These are phyloP conservation scores for Endomychus coccineus DNA, from an alignment of 2,888 invertebrate genomes.

Conservation along the genomic window DNA sequence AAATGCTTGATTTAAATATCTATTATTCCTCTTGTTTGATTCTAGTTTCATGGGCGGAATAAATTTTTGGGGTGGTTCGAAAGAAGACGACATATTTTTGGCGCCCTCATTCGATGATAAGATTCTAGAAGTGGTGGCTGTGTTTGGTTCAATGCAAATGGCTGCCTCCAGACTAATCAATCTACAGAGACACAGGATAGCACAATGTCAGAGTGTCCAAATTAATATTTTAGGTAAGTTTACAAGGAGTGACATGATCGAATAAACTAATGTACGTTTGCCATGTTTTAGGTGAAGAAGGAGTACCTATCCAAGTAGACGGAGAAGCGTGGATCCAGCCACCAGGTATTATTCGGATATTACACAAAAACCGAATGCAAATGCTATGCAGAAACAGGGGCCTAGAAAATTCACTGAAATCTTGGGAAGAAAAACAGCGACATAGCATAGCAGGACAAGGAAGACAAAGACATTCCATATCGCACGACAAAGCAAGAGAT, in stretches of 20 bases:
- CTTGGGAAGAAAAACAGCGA: constrained; percentile 79
- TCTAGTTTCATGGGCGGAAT: constrained; percentile 95
- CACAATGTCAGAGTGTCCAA: constrained; percentile 92
- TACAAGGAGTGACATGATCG: neutral
- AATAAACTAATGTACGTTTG: constrained; percentile 1
- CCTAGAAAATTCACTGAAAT: constrained; percentile 80
- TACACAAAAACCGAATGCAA: constrained; percentile 95
- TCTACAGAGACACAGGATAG: constrained; percentile 93
- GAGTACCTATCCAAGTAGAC: constrained; percentile 93
- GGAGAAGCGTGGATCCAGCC: constrained; percentile 98
- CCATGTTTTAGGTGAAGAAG: constrained; percentile 58
- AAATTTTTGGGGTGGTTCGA: constrained; percentile 95
- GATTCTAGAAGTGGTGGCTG: constrained; percentile 93
- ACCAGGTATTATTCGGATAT: constrained; percentile 90
- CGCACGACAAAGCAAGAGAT: constrained; percentile 39
- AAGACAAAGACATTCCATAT: constrained; percentile 41
- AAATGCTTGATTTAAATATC: too few species aligned
- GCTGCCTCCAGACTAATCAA: constrained; percentile 92
- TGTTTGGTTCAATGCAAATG: constrained; percentile 96
- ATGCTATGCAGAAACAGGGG: constrained; percentile 89
- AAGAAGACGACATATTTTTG: constrained; percentile 85
- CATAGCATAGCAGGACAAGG: constrained; percentile 49
- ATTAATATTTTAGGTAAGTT: constrained; percentile 79
- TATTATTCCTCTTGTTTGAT: constrained; percentile 12
- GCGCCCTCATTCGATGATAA: constrained; percentile 94